These are phyloP conservation scores for Dynastes tityus DNA, from an alignment of 2,888 invertebrate species.

Conservation along the genomic window DNA sequence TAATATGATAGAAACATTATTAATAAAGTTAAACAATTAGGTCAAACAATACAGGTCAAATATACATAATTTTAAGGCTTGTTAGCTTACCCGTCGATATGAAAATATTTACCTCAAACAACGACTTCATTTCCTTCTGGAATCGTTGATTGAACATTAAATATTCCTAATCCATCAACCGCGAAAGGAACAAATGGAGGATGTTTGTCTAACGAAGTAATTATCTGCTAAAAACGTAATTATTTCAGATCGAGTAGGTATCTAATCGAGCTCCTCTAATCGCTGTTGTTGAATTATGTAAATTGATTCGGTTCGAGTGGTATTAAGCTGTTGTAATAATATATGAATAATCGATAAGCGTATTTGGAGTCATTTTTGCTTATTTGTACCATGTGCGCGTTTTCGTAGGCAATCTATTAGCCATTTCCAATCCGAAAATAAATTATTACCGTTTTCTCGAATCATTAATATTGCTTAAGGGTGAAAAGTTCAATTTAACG, in stretches of 20 bases:
- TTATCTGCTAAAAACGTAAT: constrained; percentile 32
- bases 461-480: background rate
- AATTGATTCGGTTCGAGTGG: constrained; percentile 11
- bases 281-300: constrained; percentile 24
- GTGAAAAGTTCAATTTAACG: no score
- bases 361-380: background rate
- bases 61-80: background rate
- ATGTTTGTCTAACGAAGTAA: constrained; percentile 23
- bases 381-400: background rate
- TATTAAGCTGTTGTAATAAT: constrained; percentile 5
- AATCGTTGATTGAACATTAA: constrained; percentile 11
- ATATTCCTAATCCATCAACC: constrained; percentile 18
- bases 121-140: constrained; percentile 18
- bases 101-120: constrained; percentile 27
- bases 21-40: background rate
- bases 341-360: constrained; percentile 4
- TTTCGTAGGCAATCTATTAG: background rate
- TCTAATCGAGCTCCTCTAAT: constrained; percentile 13
- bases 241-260: background rate
- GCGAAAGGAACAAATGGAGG: constrained; percentile 23
- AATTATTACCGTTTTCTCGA: background rate
- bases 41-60: background rate
- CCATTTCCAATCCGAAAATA: background rate
- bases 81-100: background rate
- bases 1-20: background rate